Base-by-base conservation (phyloP, 2,113 vertebrate species). In the Caretta caretta region DNA sequence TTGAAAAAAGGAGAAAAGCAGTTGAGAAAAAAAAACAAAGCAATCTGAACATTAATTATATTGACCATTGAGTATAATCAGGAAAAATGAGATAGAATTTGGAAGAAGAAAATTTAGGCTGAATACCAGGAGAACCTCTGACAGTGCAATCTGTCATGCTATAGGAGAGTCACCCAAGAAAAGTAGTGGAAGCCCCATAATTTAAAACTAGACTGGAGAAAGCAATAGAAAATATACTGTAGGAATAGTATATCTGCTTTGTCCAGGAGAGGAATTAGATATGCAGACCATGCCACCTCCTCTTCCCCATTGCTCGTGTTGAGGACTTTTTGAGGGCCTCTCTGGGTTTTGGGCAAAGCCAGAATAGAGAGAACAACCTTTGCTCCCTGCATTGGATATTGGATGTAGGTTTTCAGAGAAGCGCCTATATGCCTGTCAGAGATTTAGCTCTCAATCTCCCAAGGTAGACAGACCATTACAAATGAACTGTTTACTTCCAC, bases 81-180 rank as follows among this genome's bases (percentile, higher is more conserved):
- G 25, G 27, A 91, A n/a, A 6, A 49, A 82, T 49, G 53, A 9
- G 31, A 29, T 2, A 80, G 19, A 87, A 29, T 27, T 79, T 87
- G 72, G 2, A 62, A 87, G 94, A 22, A 5, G 53, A 17, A 56
- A 46, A 88, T 51, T 87, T 35, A 51, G 16, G 27, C 53, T 91
- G 46, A 94, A 93, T 83, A 86, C 17, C 19, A 46, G 13, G 48
- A 96, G n/a, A 91, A 91, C 7, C 54, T 92, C 57, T 81, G 76
- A 81, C 69, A 78, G 24, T 49, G 56, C 90, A 6, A 69, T 84
- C 24, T 92, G 19, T 19, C 27, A 65, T 27, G 2, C 2, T 90
- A 2, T 81, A 87, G 50, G 75, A 46, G 46, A 93, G 27, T 79
- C 5, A 54, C 3, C 78, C 8, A 56, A 80, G 82, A 0, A 75